These are phyloP conservation scores for Dasypogon diadema DNA, from an alignment of 2,888 invertebrate species.

Conservation along the genomic window DNA sequence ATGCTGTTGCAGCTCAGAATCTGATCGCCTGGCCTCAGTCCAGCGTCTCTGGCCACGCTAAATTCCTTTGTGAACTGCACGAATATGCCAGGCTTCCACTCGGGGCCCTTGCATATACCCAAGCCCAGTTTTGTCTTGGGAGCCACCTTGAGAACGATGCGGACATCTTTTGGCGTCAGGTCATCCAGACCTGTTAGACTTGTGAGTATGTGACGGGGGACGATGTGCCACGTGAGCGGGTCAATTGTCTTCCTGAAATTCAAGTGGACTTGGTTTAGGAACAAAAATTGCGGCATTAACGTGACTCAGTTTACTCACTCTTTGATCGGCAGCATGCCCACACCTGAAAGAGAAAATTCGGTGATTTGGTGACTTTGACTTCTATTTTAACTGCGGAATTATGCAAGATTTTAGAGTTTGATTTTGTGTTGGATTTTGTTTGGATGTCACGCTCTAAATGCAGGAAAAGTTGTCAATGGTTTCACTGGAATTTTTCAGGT, in stretches of 20 bases:
- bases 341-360: conserved; percentile 75
- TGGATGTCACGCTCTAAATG: conserved; percentile 22
- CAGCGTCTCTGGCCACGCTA: conserved; percentile 89
- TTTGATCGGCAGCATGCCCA: conserved; percentile 94
- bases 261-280: conserved; percentile 58
- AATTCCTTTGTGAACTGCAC: conserved; percentile 91
- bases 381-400: background rate
- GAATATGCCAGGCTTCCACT: conserved; percentile 88
- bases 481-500: background rate
- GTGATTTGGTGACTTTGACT: conserved; percentile 11
- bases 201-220: conserved; percentile 62
- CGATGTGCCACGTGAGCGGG: conserved; percentile 87
- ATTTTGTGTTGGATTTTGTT: conserved; percentile 14
- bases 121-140: conserved; percentile 87
- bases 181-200: conserved; percentile 58
- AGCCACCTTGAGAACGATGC: conserved; percentile 83
- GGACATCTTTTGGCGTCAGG: conserved; percentile 74
- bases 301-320: conserved; percentile 77
- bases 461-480: background rate
- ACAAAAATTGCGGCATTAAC: background rate
- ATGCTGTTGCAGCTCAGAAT: conserved; percentile 90
- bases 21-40: conserved; percentile 90
- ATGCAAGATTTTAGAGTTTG: conserved; percentile 17
- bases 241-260: conserved; percentile 77
- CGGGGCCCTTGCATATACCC: conserved; percentile 88